A percentile compares a stretch with the other conserved stretches of the same genome.
Evolutionary conservation across 2,113 vertebrate genomes (phyloP).

Genomic region (Osmerus mordax): DNA sequence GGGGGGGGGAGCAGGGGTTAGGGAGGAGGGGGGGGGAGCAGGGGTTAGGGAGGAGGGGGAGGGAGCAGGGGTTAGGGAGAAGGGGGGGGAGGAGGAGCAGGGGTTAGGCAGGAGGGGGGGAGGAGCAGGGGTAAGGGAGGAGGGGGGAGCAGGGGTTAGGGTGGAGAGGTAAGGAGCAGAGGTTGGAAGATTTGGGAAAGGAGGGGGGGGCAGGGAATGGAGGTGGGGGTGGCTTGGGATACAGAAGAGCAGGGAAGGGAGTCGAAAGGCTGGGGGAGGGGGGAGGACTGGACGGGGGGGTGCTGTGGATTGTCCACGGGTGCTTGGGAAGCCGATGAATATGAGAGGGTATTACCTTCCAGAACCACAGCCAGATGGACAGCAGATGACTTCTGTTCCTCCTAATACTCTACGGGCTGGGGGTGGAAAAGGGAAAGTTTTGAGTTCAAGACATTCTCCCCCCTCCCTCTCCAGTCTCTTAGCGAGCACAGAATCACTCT

Average conservation of each 20-base stretch:
- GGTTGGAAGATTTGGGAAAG: background rate
- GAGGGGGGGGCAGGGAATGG: background rate
- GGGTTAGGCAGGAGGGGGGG: background rate
- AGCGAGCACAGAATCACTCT: no score
- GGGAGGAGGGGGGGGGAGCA: no score
- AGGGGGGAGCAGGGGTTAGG: slow-evolving; percentile 7
- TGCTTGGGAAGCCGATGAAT: slow-evolving; percentile 56
- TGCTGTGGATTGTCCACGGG: slow-evolving; percentile 62
- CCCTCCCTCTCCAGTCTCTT: background rate
- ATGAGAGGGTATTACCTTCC: slow-evolving; percentile 43
- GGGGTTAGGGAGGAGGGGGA: slow-evolving; percentile 31
- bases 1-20: background rate
- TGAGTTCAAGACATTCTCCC: background rate
- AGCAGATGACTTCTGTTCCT: slow-evolving; percentile 64
- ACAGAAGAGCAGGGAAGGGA: background rate
- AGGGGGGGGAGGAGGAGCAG: background rate
- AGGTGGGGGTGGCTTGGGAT: slow-evolving; percentile 18
- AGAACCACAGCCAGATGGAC: slow-evolving; percentile 57
- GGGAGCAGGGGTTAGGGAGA: background rate
- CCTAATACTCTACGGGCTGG: slow-evolving; percentile 27
- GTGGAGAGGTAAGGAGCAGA: slow-evolving; percentile 10
- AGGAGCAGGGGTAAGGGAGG: slow-evolving; percentile 8
- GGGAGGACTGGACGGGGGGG: slow-evolving; percentile 15
- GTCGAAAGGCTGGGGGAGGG: background rate
- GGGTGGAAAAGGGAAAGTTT: slow-evolving; percentile 3